Evolutionary conservation across 1,140 invertebrate genomes (phyloP).

Genomic region (Drosophila kurseongensis): DNA sequence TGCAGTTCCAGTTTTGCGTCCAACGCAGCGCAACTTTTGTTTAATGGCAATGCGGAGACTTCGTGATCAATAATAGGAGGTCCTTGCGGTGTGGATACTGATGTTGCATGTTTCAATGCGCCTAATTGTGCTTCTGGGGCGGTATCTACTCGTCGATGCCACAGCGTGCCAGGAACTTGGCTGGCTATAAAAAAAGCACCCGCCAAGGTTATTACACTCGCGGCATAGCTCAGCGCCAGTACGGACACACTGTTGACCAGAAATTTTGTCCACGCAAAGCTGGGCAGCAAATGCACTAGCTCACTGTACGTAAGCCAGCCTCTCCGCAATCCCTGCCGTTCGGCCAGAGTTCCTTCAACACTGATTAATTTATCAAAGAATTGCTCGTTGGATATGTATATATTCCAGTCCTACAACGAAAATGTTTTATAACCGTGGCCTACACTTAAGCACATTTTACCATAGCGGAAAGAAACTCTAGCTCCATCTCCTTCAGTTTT

Average conservation of each 20-base stretch:
- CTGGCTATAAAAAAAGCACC: slow-evolving; percentile 89
- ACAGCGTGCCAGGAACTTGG: slow-evolving; percentile 85
- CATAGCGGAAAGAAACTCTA: slow-evolving; percentile 95
- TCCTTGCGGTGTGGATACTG: slow-evolving; percentile 7
- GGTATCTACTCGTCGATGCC: slow-evolving; percentile 53
- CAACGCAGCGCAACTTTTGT: slow-evolving; percentile 50
- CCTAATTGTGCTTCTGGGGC: slow-evolving; percentile 1
- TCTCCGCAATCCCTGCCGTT: slow-evolving; percentile 89
- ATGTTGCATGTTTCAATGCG: slow-evolving; percentile 8
- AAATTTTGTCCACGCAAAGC: slow-evolving; percentile 86
- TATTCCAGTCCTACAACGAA: slow-evolving; percentile 90
- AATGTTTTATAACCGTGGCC: neutral
- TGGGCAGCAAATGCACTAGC: slow-evolving; percentile 87
- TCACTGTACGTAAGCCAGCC: slow-evolving; percentile 96
- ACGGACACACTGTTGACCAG: slow-evolving; percentile 88
- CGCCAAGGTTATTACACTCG: slow-evolving; percentile 89
- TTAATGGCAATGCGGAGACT: neutral
- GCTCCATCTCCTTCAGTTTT: slow-evolving; percentile 93
- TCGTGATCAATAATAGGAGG: slow-evolving; percentile 14
- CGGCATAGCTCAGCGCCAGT: slow-evolving; percentile 89
- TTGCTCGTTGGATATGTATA: slow-evolving; percentile 90
- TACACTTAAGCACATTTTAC: slow-evolving; percentile 85
- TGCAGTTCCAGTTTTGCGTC: slow-evolving; percentile 74
- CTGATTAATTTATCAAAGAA: slow-evolving; percentile 89
- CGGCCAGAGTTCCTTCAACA: slow-evolving; percentile 90